A percentile compares a stretch with the other conserved stretches of the same genome.
Evolutionary conservation across 2,888 invertebrate genomes (phyloP).

Genomic region (Hybos culiciformis): DNA sequence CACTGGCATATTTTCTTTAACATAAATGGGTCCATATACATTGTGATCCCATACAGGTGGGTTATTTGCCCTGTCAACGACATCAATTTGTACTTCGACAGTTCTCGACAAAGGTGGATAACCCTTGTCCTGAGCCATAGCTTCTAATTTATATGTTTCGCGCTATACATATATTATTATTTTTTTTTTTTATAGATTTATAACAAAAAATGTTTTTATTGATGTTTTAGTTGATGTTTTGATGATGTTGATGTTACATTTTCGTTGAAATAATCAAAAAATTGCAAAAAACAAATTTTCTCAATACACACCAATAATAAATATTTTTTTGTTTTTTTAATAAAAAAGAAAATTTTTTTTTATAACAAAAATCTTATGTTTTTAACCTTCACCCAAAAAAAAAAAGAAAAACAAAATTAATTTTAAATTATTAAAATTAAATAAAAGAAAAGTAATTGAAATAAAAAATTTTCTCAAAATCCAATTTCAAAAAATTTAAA

Average conservation of each 20-base stretch:
- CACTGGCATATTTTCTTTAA: constrained; percentile 95
- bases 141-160: constrained; percentile 96
- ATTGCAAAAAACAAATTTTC: too few relatives aligned
- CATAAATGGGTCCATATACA: constrained; percentile 93
- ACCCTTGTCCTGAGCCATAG: constrained; percentile 97
- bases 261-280: too few relatives aligned
- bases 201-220: constrained; percentile 7
- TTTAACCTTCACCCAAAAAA: too few relatives aligned
- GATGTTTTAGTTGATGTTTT: neutral
- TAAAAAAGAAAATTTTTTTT: too few relatives aligned
- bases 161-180: constrained; percentile 49
- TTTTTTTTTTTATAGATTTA: constrained; percentile 7
- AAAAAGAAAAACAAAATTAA: too few relatives aligned
- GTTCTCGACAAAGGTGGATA: constrained; percentile 88
- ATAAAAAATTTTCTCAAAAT: too few relatives aligned
- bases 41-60: constrained; percentile 94
- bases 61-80: constrained; percentile 96
- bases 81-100: constrained; percentile 96
- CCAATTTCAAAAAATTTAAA: too few relatives aligned
- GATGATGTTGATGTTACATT: constrained; percentile 2
- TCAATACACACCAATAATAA: too few relatives aligned
- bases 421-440: too few relatives aligned
- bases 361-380: too few relatives aligned
- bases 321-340: too few relatives aligned
- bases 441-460: too few relatives aligned